Evolutionary conservation across 1,140 invertebrate genomes (phyloP).

Genomic region (Galendromus occidentalis): DNA sequence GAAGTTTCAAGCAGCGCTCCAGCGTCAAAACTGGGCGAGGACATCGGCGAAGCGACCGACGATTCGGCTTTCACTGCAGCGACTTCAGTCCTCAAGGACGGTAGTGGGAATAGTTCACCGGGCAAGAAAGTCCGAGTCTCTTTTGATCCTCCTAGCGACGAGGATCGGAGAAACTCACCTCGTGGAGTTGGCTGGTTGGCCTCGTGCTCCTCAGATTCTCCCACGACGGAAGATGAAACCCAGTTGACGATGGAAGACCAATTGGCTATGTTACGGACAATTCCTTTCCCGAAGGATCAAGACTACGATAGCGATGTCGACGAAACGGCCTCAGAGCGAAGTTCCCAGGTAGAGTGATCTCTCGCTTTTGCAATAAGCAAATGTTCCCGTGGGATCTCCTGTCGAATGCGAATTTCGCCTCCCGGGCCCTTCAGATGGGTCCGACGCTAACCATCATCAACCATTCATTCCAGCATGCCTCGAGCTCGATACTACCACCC

Average conservation of each 20-base stretch:
- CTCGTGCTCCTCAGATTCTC: constrained; percentile 6
- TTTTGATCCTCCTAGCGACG: neutral
- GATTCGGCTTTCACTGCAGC: neutral
- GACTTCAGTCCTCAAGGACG: neutral
- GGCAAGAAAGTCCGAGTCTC: neutral
- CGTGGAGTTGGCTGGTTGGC: neutral
- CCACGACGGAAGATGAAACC: constrained; percentile 3
- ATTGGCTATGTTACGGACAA: neutral
- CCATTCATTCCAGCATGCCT: neutral
- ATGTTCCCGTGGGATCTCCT: too few relatives aligned
- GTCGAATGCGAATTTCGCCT: too few relatives aligned
- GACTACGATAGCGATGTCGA: constrained; percentile 11
- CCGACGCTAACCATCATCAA: neutral
- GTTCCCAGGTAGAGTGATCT: neutral
- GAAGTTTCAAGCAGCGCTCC: neutral
- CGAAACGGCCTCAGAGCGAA: constrained; percentile 8
- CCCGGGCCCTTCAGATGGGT: too few relatives aligned
- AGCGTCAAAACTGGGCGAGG: neutral
- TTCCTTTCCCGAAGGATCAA: neutral
- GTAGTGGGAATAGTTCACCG: neutral
- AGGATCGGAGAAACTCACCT: neutral
- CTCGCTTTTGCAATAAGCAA: too few relatives aligned
- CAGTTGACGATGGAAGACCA: neutral
- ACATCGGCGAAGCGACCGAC: neutral
- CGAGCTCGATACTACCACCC: neutral